phyloP scores from a whole-genome alignment of 2,888 invertebrate species.

The Tanypteryx hageni region DNA sequence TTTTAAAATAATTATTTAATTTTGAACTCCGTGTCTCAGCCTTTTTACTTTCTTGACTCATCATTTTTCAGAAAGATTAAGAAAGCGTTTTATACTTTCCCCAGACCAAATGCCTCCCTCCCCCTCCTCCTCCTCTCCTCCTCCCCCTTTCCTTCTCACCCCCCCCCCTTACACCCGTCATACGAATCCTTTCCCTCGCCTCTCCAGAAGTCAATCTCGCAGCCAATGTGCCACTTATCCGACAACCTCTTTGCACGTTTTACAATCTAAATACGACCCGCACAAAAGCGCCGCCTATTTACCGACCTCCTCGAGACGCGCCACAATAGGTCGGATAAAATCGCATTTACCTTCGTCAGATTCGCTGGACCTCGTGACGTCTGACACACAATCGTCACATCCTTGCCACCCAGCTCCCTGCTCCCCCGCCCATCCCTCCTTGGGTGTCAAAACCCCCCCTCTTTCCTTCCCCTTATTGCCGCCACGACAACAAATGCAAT shows the following conservation, averaged over 20 bases:
- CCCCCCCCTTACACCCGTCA: too few relatives aligned
- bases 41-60: too few relatives aligned
- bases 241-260: neutral
- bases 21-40: too few relatives aligned
- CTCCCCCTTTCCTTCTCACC: too few relatives aligned
- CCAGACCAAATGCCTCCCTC: too few relatives aligned
- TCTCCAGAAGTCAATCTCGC: neutral
- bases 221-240: neutral
- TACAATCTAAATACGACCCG: neutral
- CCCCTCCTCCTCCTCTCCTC: too few relatives aligned
- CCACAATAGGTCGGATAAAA: neutral
- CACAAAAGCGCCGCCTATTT: neutral
- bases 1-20: too few relatives aligned
- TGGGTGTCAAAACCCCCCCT: neutral
- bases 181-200: too few relatives aligned
- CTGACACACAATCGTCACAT: slow-evolving; percentile 24
- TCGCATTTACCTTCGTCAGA: slow-evolving; percentile 17
- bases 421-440: neutral
- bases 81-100: too few relatives aligned
- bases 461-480: neutral
- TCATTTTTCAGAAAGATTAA: too few relatives aligned
- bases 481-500: neutral
- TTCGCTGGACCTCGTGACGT: slow-evolving; percentile 4
- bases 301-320: neutral
- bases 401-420: neutral